Percentiles rank a stretch among this genome's conserved stretches.
Evolutionary conservation across 2,888 invertebrate species (phyloP).

Genomic region (Lordiphosa fenestrarum): DNA sequence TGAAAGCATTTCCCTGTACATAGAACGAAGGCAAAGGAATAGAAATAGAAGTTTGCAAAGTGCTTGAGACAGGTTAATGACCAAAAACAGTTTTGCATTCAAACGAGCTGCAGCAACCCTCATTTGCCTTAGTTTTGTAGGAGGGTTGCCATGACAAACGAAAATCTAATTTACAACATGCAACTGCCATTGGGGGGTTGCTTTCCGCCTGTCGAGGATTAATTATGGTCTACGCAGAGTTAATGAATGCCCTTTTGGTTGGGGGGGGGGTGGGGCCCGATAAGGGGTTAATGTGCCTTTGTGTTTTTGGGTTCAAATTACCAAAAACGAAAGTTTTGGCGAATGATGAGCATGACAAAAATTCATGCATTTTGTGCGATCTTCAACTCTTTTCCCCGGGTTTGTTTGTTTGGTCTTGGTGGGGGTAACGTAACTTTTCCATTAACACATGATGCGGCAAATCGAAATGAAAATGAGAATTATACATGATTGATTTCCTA

Average conservation of each 20-base stretch:
- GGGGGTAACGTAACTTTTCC: constrained; percentile 51
- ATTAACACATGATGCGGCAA: constrained; percentile 59
- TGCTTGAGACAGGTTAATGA: constrained; percentile 73
- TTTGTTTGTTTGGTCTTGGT: background rate
- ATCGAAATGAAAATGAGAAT: constrained; percentile 36
- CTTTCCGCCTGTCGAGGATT: constrained; percentile 52
- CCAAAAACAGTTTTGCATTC: constrained; percentile 72
- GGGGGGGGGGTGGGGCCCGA: constrained; percentile 31
- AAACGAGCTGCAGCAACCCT: constrained; percentile 53
- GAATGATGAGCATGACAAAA: constrained; percentile 62
- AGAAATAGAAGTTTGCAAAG: constrained; percentile 55
- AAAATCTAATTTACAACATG: constrained; percentile 74
- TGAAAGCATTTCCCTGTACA: constrained; percentile 67
- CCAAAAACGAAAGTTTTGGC: constrained; percentile 40
- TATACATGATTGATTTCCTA: constrained; percentile 68
- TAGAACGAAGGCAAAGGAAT: constrained; percentile 1
- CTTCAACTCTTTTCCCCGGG: constrained; percentile 35
- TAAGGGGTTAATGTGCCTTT: constrained; percentile 67
- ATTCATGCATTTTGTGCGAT: constrained; percentile 23
- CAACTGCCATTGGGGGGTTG: constrained; percentile 42
- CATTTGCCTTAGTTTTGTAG: constrained; percentile 4
- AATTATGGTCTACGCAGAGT: constrained; percentile 61
- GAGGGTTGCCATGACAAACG: constrained; percentile 69
- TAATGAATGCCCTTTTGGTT: constrained; percentile 51
- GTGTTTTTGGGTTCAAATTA: constrained; percentile 56